A percentile compares a stretch with the other conserved stretches of the same genome.
Conservation (phyloP, 2,888 invertebrate genomes). For the Flexamia atlantica region DNA sequence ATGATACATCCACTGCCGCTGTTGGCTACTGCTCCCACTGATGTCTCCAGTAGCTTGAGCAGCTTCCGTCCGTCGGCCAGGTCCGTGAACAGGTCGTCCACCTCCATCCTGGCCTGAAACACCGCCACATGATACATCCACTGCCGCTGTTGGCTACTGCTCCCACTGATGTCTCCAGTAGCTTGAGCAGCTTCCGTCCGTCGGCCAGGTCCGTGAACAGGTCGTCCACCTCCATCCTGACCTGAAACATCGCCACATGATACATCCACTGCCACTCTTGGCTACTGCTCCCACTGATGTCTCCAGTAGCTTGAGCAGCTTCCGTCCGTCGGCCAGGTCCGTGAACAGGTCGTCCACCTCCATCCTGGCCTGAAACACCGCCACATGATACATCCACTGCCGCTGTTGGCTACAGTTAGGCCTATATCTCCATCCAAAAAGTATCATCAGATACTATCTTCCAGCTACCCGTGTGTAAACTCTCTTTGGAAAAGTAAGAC, state of each 20-base stretch:
- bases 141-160: no score
- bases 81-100: constrained; percentile 97
- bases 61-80: constrained; percentile 96
- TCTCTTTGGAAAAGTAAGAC: no score
- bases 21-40: constrained; percentile 95
- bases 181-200: constrained; percentile 93
- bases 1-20: constrained; percentile 74
- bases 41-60: constrained; percentile 96
- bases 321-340: constrained; percentile 97
- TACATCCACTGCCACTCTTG: constrained; percentile 89
- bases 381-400: constrained; percentile 79
- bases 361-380: constrained; percentile 89
- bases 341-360: constrained; percentile 98
- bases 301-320: constrained; percentile 80
- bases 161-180: constrained; percentile 87
- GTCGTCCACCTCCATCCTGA: constrained; percentile 98
- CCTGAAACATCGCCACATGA: constrained; percentile 78
- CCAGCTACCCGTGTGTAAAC: no score
- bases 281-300: no score
- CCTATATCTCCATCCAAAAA: no score
- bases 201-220: constrained; percentile 97
- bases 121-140: constrained; percentile 83
- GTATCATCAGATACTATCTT: no score
- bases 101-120: constrained; percentile 82
- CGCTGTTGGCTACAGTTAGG: no score